Conservation (phyloP, 2,888 invertebrate species). For the Litoditis marina region DNA sequence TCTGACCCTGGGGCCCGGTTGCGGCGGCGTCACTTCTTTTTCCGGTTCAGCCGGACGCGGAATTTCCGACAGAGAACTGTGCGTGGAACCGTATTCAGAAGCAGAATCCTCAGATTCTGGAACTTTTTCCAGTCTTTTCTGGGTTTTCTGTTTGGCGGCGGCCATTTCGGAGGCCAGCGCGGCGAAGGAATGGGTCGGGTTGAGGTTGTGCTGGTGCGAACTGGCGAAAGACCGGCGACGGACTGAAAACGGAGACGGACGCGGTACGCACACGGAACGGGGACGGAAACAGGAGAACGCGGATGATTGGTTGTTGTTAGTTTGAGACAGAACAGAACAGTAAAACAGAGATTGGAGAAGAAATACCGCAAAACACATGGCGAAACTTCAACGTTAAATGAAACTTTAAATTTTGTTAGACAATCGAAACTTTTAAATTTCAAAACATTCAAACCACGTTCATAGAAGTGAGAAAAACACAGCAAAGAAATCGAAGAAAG, state of each 20-base stretch:
- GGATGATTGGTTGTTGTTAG: no score
- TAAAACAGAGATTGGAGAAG: background rate
- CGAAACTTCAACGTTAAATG: no score
- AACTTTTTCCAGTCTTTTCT: conserved; percentile 27
- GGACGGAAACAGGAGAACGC: no score
- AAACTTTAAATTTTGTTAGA: background rate
- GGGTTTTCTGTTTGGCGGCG: background rate
- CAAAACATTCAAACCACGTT: no score
- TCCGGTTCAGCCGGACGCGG: conserved; percentile 16
- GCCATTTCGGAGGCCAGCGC: conserved; percentile 12
- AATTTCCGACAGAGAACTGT: conserved; percentile 31
- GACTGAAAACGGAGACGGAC: conserved; percentile 13
- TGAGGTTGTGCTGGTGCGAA: conserved; percentile 16
- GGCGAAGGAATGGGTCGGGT: conserved; percentile 14
- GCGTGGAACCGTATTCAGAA: conserved; percentile 32
- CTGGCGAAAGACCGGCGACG: conserved; percentile 20
- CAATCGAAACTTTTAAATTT: background rate
- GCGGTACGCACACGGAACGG: conserved; percentile 1
- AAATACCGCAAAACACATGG: no score
- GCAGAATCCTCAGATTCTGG: conserved; percentile 29
- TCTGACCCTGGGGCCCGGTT: no score
- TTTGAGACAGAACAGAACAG: conserved; percentile 13
- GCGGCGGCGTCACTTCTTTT: conserved; percentile 17
- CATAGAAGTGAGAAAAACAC: background rate
- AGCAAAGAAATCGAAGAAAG: background rate